A percentile compares a stretch with the other conserved stretches of the same genome.
These are phyloP conservation scores for Hozukius guyotensis DNA, from an alignment of 2,797 vertebrate genomes.

Conservation along the genomic window DNA sequence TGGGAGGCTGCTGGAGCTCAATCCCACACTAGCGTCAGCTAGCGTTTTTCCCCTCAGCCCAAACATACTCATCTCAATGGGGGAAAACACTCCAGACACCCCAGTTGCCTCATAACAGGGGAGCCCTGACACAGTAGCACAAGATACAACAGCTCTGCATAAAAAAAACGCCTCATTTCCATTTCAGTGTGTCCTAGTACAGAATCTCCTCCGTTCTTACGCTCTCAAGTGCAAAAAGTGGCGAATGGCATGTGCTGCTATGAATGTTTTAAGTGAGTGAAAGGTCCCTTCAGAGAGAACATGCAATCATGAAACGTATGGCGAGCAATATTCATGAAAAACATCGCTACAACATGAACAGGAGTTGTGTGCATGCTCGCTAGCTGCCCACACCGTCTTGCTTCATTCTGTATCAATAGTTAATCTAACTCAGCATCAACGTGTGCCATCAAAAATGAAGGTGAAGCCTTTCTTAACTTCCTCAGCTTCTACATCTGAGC, in stretches of 20 bases:
- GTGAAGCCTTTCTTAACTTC: background rate
- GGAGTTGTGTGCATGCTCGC: background rate
- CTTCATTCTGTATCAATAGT: constrained; percentile 34
- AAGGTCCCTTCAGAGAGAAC: constrained; percentile 3
- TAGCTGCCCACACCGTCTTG: background rate
- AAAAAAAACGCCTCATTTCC: constrained; percentile 47
- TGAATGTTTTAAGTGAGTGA: constrained; percentile 49
- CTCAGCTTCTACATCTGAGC: constrained; percentile 18
- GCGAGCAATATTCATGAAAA: constrained; percentile 34
- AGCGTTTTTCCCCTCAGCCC: constrained; percentile 60
- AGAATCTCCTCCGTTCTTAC: constrained; percentile 5
- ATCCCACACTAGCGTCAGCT: constrained; percentile 66
- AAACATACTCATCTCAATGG: constrained; percentile 67
- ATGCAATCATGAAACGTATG: constrained; percentile 19
- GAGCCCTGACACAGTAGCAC: constrained; percentile 52
- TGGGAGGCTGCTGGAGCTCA: constrained; percentile 76
- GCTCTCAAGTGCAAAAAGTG: constrained; percentile 10
- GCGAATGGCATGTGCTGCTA: constrained; percentile 28
- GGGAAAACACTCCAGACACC: constrained; percentile 68
- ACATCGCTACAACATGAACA: background rate
- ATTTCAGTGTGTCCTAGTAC: constrained; percentile 7
- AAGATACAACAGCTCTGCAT: constrained; percentile 32
- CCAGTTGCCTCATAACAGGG: constrained; percentile 58
- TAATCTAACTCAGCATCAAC: constrained; percentile 25
- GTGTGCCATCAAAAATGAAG: constrained; percentile 33